Evolutionary conservation across 2,888 invertebrate genomes (phyloP), one percentile per base, ranked within the genome.

Genomic region (Formica aserva): DNA sequence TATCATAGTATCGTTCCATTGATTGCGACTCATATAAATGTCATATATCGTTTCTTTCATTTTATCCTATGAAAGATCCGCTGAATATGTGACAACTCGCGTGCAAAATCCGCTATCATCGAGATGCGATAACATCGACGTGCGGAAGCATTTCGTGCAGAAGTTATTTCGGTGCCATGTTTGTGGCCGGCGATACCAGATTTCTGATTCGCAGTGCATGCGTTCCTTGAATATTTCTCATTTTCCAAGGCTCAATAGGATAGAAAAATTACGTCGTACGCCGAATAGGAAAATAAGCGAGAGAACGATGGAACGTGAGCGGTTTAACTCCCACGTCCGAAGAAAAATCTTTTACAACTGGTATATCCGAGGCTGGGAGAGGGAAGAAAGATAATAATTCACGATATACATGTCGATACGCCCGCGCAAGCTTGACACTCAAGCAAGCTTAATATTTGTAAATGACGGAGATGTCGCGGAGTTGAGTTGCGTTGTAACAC

Each of bases 331-430:
- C 67, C 13, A 76, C 67, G 67, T 35, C 35, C 18, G 35, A 18
- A 76, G 65, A 76, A 76, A 76, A 76, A 76, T 66, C 45, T 32
- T 66, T 76, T 66, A 35, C 35, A 66, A 35, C 75, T 35, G 35
- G 6, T 35, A 38, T 76, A 26, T 4, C 63, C 13, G 13, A 32
- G 18, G 22, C 26, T 52, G 5, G 26, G 67, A 26, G 67, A 35
- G 26, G 45, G 45, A 22, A 75, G 29, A 66, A 35, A 67, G 76
- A 76, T 76, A 76, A 76, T 67, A 76, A 76, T 67, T 76, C 67
- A 63, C 66, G 76, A 67, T 52, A 67, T 66, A 26, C 1, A 35
- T 52, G 45, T 63, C 63, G 32, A 45, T 65, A 67, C 15, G n/a
- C 26, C 26, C 35, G 67, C 65, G 52, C n/a, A 52, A 5, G 6